Evolutionary conservation across 1,140 invertebrate species (phyloP), one percentile per base, ranked within the genome.

Genomic region (Scaptomyza montana): DNA sequence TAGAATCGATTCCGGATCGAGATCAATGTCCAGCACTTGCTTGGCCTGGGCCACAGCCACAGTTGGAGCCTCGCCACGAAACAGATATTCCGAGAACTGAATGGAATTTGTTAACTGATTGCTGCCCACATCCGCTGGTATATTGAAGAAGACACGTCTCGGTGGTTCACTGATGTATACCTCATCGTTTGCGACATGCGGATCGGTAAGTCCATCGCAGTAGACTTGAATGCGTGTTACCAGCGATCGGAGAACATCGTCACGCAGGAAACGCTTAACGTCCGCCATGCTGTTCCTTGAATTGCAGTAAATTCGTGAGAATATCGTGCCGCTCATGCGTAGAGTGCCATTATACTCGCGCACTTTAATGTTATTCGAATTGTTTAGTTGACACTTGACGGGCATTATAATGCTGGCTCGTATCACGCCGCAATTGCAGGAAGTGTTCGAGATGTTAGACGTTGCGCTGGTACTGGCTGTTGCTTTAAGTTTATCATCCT

Each of bases 81-180:
- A 92, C 41, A 92, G 36, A 67, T 92, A 92, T 21, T 92, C 91
- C 5, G 85, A 92, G 55, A 91, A 92, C 71, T 92, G 89, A 46
- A 92, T 73, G 1, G 64, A 25, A 10, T 19, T 65, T 3, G 10
- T 47, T 5, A 16, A 8, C 13, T 30, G 2, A 21, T 46, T 28
- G 49, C 50, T 2, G 28, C 33, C 12, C 2, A 63, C 70, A 5
- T 82, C 79, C 0, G 69, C 41, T 10, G 81, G 80, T 41, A 91
- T 57, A 21, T 56, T 87, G 28, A 91, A 91, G 60, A 89, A 92
- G 4, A 92, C 84, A 12, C 91, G 66, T 2, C 91, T 56, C 0
- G 91, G 91, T 12, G 90, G 91, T 64, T 91, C 90, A 25, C 78
- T 90, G 4, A 92, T 82, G 62, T 90, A 89, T 10, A 90, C 30